phyloP scores from a whole-genome alignment of 2,888 invertebrate species.

The Chloroclysta siterata region DNA sequence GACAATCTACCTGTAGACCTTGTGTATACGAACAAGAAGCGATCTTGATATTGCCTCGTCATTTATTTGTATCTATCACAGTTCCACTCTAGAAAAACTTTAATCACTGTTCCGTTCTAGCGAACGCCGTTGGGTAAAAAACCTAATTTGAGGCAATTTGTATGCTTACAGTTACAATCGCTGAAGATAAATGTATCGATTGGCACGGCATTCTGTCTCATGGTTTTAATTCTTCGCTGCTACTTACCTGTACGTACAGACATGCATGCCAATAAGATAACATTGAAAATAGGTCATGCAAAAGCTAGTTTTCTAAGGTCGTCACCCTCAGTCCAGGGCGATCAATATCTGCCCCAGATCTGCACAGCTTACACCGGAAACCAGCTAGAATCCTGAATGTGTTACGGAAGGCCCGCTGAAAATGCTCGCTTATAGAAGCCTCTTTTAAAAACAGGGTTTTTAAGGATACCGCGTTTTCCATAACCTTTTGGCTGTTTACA shows the following conservation, averaged over 20 bases:
- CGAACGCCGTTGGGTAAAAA: not conserved
- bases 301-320: slow-evolving; percentile 29
- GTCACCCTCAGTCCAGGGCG: slow-evolving; percentile 30
- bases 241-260: slow-evolving; percentile 6
- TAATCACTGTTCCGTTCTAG: not conserved
- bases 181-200: slow-evolving; percentile 3
- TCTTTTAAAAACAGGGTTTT: not conserved
- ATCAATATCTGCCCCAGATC: slow-evolving; percentile 64
- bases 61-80: not conserved
- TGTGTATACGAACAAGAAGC: not conserved
- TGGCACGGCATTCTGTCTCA: slow-evolving; percentile 2
- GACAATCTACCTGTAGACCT: not conserved
- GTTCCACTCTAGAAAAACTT: slow-evolving; percentile 3
- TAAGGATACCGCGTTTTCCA: not conserved
- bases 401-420: slow-evolving; percentile 40
- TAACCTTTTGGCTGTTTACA: not conserved
- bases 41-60: not conserved
- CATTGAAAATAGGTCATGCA: slow-evolving; percentile 35
- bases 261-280: slow-evolving; percentile 19
- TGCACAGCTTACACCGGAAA: slow-evolving; percentile 44
- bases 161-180: slow-evolving; percentile 12
- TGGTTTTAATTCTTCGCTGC: slow-evolving; percentile 5
- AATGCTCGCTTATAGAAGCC: not conserved
- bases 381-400: slow-evolving; percentile 32
- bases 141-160: slow-evolving; percentile 8